Evolutionary conservation across 2,113 vertebrate species (phyloP).

Genomic region (Regulus satrapa): DNA sequence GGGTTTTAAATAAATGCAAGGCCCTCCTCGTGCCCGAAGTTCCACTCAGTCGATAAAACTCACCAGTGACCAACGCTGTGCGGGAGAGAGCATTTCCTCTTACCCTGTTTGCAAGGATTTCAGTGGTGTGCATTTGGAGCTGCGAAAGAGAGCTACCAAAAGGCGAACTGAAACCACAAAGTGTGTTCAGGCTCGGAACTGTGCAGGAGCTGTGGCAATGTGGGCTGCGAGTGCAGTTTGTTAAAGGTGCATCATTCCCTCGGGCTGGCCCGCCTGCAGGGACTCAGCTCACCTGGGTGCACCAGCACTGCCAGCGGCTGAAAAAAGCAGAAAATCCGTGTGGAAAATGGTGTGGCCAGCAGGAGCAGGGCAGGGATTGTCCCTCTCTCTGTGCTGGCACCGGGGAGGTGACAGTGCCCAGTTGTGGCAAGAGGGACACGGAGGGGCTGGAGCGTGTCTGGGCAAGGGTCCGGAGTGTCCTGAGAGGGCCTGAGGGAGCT

Average conservation of each 20-base stretch:
- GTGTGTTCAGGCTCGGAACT: neutral
- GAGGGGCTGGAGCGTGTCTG: neutral
- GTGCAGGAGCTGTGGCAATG: neutral
- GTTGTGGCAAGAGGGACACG: accelerated
- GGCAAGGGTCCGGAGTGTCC: too few relatives aligned
- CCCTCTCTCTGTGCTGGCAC: neutral
- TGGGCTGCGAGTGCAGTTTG: neutral
- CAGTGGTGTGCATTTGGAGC: neutral
- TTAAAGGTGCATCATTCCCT: neutral
- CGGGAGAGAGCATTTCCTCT: neutral
- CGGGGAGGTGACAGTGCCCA: neutral
- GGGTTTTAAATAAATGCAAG: neutral
- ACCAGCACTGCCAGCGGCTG: neutral
- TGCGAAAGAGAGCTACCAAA: neutral
- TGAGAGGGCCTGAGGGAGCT: too few relatives aligned
- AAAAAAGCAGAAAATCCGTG: neutral
- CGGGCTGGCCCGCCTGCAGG: neutral
- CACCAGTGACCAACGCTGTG: neutral
- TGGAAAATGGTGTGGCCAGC: accelerated
- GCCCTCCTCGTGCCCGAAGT: neutral
- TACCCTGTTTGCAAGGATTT: neutral
- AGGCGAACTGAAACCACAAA: neutral
- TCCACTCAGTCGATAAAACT: neutral
- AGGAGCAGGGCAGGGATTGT: neutral
- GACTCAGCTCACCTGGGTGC: neutral